Evolutionary conservation across 1,140 invertebrate genomes (phyloP).

Genomic region (Drosophila pruinosa): DNA sequence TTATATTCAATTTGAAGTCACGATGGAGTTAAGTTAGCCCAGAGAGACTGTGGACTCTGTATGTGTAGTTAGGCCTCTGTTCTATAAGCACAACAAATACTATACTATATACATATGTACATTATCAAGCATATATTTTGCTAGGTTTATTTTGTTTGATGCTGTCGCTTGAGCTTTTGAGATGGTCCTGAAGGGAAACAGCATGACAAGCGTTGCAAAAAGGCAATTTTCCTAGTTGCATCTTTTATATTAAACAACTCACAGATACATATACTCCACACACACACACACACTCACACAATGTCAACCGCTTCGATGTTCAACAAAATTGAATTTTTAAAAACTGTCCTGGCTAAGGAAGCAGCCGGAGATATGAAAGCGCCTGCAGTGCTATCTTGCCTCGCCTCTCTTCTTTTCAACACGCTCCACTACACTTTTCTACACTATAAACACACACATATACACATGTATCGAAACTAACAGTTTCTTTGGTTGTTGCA

Average conservation of each 20-base stretch:
- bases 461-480: constrained; percentile 11
- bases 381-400: not conserved
- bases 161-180: constrained; percentile 13
- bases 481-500: constrained; percentile 43
- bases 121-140: too few species aligned
- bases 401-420: not conserved
- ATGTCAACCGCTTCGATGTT: constrained; percentile 57
- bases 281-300: constrained; percentile 3
- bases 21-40: constrained; percentile 9
- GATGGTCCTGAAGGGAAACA: not conserved
- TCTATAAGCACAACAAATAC: not conserved
- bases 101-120: not conserved
- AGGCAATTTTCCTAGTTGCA: constrained; percentile 67
- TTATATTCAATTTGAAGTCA: constrained; percentile 24
- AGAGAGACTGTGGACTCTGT: not conserved
- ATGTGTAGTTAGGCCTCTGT: constrained; percentile 6
- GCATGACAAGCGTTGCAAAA: constrained; percentile 43
- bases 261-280: constrained; percentile 28
- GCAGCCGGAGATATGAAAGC: constrained; percentile 71
- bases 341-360: constrained; percentile 65
- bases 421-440: constrained; percentile 36
- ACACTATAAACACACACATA: constrained; percentile 19
- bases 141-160: constrained; percentile 20
- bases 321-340: constrained; percentile 76
- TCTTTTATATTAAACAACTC: constrained; percentile 57